Evolutionary conservation across 2,888 invertebrate genomes (phyloP), one percentile per base, ranked within the genome.

Genomic region (Nesidiocoris tenuis): DNA sequence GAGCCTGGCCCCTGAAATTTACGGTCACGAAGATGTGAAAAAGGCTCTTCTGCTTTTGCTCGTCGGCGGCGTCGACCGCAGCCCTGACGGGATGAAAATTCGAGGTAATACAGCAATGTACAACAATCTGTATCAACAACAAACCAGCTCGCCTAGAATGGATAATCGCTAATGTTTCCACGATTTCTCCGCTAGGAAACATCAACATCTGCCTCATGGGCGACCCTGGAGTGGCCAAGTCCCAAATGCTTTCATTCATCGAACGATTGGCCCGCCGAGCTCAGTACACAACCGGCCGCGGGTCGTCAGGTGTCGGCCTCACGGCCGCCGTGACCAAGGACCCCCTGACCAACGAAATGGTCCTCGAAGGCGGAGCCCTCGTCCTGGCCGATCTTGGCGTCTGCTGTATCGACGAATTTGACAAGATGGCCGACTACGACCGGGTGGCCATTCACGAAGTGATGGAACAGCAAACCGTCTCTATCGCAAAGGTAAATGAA

Each of bases 141-240:
- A 61, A 17, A 61, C 9, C 16, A 16, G 0, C 22, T 9, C 61
- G 66, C 23, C 21, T 19, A 5, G 19, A 18, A 55, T 12, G 61
- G 3, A 16, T 16, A 12, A 55, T 55, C 12, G 12, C 16, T 16
- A 12, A 55, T 55, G 55, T 55, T 12, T 61, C 7, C 7, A 17
- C 61, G 12, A 12, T 55, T 55, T 12, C 12, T 12, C 12, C 12
- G 55, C n/a, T 67, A 85, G 93, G 94, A 77, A 94, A 91, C 83
- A 96, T 99, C 80, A 99, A 99, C 84, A 94, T 99, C 79, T 97
- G 98, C 82, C 86, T 99, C 81, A 99, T 99, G 98, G 99, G 99
- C 59, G 99, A 99, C 87, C 99, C 99, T 22, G 99, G 99, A 81
- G 99, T 99, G 75, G 99, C 99, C 74, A 99, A 99, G 86, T 97